Conservation (phyloP, 2,888 invertebrate species). For the Lomographa bimaculata region DNA sequence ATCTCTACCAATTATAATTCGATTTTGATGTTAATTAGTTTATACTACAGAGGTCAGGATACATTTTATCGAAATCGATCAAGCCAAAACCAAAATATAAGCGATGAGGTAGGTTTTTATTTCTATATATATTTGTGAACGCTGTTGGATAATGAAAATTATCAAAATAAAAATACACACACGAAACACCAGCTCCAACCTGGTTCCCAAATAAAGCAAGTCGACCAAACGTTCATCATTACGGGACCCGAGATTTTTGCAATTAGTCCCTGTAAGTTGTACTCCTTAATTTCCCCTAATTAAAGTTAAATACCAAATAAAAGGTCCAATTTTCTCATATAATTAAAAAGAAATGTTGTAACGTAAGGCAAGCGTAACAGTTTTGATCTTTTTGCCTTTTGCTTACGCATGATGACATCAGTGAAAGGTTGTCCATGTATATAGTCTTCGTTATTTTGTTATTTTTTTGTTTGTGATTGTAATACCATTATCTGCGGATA, state of each 20-base stretch:
- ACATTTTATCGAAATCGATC: too few species aligned
- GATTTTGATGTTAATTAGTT: too few species aligned
- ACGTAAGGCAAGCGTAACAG: slow-evolving; percentile 11
- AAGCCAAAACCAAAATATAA: too few species aligned
- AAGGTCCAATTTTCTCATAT: slow-evolving; percentile 9
- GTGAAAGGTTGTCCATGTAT: too few species aligned
- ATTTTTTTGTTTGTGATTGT: neutral
- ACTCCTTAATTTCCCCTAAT: slow-evolving; percentile 25
- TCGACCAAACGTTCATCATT: neutral
- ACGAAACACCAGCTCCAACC: too few species aligned
- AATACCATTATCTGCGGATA: neutral
- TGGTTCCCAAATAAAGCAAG: slow-evolving; percentile 4
- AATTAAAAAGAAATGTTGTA: slow-evolving; percentile 9
- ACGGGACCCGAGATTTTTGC: slow-evolving; percentile 17
- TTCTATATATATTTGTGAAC: too few species aligned
- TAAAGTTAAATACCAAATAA: slow-evolving; percentile 15
- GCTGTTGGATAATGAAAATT: too few species aligned
- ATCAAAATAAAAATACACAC: too few species aligned
- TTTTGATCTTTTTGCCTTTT: slow-evolving; percentile 10
- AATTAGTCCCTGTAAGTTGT: slow-evolving; percentile 29
- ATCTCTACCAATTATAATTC: too few species aligned
- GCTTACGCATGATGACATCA: slow-evolving; percentile 24
- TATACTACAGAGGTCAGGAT: too few species aligned
- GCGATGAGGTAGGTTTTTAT: too few species aligned
- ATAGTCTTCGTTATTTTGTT: slow-evolving; percentile 5